Evolutionary conservation across 2,113 vertebrate genomes (phyloP).

Genomic region (Cacatua alba): DNA sequence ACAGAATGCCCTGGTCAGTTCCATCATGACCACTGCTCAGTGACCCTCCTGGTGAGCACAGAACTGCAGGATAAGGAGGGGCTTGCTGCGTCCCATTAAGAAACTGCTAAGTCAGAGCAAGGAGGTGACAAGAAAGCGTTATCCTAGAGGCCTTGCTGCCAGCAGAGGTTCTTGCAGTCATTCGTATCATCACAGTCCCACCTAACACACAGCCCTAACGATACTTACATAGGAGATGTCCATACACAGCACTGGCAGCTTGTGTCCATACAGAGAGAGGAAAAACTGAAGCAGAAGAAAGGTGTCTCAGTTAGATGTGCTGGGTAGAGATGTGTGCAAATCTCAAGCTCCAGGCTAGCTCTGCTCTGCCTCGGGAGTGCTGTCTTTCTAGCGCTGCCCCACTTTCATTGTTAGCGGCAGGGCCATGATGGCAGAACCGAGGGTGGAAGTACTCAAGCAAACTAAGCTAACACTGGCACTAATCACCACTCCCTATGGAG

Average conservation of each 20-base stretch:
- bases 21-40: not conserved
- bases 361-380: not conserved
- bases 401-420: not conserved
- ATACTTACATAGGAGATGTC: slow-evolving; percentile 95
- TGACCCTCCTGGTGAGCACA: not conserved
- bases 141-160: not conserved
- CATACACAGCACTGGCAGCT: slow-evolving; percentile 94
- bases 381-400: not conserved
- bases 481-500: not conserved
- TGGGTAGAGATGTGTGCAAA: not conserved
- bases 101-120: not conserved
- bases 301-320: not conserved
- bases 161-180: not conserved
- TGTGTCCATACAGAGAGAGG: slow-evolving; percentile 96
- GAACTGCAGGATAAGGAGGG: not conserved
- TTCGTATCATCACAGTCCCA: not conserved
- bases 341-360: not conserved
- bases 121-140: not conserved
- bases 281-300: slow-evolving; percentile 85
- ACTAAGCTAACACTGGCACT: not conserved
- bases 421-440: not conserved
- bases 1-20: not conserved
- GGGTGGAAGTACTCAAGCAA: not conserved
- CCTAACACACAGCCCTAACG: not conserved
- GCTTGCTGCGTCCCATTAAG: not conserved